Evolutionary conservation across 2,888 invertebrate species (phyloP).

Genomic region (Byasa hedistus): DNA sequence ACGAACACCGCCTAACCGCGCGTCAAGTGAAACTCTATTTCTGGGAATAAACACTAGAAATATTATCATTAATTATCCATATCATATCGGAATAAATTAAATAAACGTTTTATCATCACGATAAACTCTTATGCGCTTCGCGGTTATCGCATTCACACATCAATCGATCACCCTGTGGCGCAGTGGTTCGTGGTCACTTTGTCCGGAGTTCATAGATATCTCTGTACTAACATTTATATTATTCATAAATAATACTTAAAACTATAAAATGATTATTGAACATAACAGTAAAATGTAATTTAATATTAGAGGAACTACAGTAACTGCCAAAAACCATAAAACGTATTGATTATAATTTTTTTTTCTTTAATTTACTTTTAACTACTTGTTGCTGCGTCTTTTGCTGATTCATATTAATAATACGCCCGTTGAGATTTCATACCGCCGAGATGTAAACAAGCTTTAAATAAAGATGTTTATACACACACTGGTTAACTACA

Average conservation of each 20-base stretch:
- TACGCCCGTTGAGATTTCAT: not conserved
- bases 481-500: not conserved
- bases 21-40: slow-evolving; percentile 22
- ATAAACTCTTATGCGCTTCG: slow-evolving; percentile 35
- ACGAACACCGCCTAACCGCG: slow-evolving; percentile 9
- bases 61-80: slow-evolving; percentile 44
- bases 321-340: not conserved
- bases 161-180: not conserved
- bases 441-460: not conserved
- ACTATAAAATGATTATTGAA: not conserved
- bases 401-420: no score
- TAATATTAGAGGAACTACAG: not conserved
- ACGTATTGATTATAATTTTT: no score
- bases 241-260: no score
- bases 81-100: slow-evolving; percentile 38
- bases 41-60: slow-evolving; percentile 37
- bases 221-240: not conserved
- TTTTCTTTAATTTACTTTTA: no score
- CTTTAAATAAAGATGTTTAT: not conserved
- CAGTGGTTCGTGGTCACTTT: not conserved
- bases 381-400: no score
- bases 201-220: not conserved
- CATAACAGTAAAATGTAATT: not conserved
- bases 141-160: slow-evolving; percentile 15
- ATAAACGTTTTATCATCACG: slow-evolving; percentile 39